phyloP scores from a whole-genome alignment of 1,140 invertebrate species.

The Drosophila albomicans region DNA sequence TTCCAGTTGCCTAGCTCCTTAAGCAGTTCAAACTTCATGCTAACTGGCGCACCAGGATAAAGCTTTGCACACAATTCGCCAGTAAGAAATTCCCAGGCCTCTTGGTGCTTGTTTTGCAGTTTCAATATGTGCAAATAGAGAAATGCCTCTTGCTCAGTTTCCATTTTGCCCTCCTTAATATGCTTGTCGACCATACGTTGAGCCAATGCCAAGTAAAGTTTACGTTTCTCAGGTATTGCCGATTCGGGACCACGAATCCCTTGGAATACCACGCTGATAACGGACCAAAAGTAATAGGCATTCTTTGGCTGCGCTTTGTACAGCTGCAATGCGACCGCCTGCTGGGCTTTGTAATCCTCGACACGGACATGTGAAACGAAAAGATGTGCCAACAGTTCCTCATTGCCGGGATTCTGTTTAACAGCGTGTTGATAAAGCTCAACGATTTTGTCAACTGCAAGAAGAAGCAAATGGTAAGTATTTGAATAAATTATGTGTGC shows the following conservation, averaged over 20 bases:
- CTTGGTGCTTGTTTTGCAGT: slow-evolving; percentile 92
- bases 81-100: slow-evolving; percentile 92
- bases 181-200: slow-evolving; percentile 95
- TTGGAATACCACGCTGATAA: slow-evolving; percentile 97
- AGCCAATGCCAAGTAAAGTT: slow-evolving; percentile 92
- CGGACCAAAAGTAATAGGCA: slow-evolving; percentile 98
- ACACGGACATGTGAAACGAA: slow-evolving; percentile 98
- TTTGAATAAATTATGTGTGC: not conserved
- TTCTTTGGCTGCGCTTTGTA: slow-evolving; percentile 97
- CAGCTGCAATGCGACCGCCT: slow-evolving; percentile 93
- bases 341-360: slow-evolving; percentile 95
- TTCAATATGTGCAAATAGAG: slow-evolving; percentile 96
- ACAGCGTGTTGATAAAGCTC: slow-evolving; percentile 95
- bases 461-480: slow-evolving; percentile 31
- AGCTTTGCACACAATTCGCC: slow-evolving; percentile 89
- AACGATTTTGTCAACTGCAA: slow-evolving; percentile 94
- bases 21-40: slow-evolving; percentile 90
- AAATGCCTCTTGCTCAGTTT: slow-evolving; percentile 96
- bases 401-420: slow-evolving; percentile 93
- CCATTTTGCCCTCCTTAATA: slow-evolving; percentile 94
- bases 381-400: slow-evolving; percentile 96
- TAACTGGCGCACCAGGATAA: slow-evolving; percentile 87
- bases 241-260: slow-evolving; percentile 85
- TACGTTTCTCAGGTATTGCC: slow-evolving; percentile 86
- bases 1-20: slow-evolving; percentile 90